phyloP scores from a whole-genome alignment of 1,140 invertebrate species.

The Trichoplusia ni region DNA sequence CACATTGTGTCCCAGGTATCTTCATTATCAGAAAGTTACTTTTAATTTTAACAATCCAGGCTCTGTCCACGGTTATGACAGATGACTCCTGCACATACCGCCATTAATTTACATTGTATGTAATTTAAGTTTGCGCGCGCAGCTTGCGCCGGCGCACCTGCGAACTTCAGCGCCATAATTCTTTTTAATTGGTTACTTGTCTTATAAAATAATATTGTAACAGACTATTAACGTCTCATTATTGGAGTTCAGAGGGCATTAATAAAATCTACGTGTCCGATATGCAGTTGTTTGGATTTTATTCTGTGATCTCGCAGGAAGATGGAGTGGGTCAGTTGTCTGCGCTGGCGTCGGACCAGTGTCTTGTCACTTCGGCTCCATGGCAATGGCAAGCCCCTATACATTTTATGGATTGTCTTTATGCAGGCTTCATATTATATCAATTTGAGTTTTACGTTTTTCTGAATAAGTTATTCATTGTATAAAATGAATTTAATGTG shows the following conservation, averaged over 20 bases:
- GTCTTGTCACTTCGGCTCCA: too few species aligned
- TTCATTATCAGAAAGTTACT: not conserved
- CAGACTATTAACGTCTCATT: constrained; percentile 27
- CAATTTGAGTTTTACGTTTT: too few species aligned
- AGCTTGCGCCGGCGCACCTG: constrained; percentile 41
- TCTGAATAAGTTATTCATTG: too few species aligned
- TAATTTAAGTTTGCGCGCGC: constrained; percentile 15
- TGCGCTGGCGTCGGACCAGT: not conserved
- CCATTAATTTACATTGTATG: constrained; percentile 38
- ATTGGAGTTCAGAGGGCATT: constrained; percentile 8
- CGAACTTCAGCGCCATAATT: constrained; percentile 33
- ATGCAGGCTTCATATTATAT: too few species aligned
- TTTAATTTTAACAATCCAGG: not conserved
- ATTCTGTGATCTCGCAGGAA: not conserved
- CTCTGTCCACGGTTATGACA: constrained; percentile 12
- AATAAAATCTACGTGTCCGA: constrained; percentile 3
- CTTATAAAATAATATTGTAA: constrained; percentile 28
- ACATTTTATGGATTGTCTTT: too few species aligned
- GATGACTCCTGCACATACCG: constrained; percentile 11
- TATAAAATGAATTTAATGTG: too few species aligned
- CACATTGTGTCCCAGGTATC: too few species aligned
- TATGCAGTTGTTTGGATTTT: not conserved
- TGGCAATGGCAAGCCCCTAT: too few species aligned
- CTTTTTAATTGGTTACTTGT: constrained; percentile 36
- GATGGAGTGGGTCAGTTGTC: not conserved